A percentile compares a stretch with the other conserved stretches of the same genome.
Conservation (phyloP, 2,888 invertebrate species). For the Plagodis dolabraria region DNA sequence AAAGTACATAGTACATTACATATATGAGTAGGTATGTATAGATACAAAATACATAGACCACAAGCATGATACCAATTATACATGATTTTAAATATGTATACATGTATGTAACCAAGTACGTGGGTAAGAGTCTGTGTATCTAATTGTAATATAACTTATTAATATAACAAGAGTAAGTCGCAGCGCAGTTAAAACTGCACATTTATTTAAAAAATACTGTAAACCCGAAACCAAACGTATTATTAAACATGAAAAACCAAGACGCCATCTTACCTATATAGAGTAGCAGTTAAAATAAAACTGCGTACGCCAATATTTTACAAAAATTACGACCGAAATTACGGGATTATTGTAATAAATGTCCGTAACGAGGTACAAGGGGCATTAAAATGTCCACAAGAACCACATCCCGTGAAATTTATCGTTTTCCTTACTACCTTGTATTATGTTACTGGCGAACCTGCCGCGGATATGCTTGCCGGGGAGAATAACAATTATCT, state of each 20-base stretch:
- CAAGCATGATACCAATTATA: too few relatives aligned
- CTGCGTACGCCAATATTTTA: constrained; percentile 40
- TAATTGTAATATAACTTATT: too few relatives aligned
- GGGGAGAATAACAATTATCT: too few relatives aligned
- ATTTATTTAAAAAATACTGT: neutral
- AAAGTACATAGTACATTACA: too few relatives aligned
- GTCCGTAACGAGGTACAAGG: constrained; percentile 49
- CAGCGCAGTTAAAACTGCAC: too few relatives aligned
- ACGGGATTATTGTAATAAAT: constrained; percentile 59
- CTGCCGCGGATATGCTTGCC: too few relatives aligned
- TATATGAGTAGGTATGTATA: too few relatives aligned
- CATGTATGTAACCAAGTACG: too few relatives aligned
- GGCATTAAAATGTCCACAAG: constrained; percentile 54
- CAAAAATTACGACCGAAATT: constrained; percentile 51
- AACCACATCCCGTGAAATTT: constrained; percentile 48
- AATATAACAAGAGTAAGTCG: too few relatives aligned
- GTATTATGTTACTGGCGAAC: constrained; percentile 15
- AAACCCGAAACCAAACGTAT: neutral
- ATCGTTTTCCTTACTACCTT: constrained; percentile 42
- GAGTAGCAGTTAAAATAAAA: constrained; percentile 22
- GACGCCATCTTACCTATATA: constrained; percentile 8
- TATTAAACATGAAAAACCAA: constrained; percentile 3
- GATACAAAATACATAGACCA: too few relatives aligned
- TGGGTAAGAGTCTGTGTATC: too few relatives aligned
- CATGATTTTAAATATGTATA: too few relatives aligned